These are phyloP conservation scores for Brotula barbata DNA, from an alignment of 2,797 vertebrate genomes.

Conservation along the genomic window DNA sequence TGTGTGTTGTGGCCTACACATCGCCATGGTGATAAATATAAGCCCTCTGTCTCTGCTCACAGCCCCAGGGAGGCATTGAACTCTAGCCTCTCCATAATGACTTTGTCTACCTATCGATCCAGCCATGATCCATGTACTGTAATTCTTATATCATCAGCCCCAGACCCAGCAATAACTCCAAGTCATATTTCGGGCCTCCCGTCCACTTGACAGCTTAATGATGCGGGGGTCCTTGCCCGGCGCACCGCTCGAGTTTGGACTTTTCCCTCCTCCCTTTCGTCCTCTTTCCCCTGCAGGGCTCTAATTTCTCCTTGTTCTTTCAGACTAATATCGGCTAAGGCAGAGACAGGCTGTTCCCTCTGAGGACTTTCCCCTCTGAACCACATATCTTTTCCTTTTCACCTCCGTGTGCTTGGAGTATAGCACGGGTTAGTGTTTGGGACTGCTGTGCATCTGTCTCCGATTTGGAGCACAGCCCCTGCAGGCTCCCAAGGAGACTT, in stretches of 20 bases:
- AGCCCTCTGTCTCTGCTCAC: conserved; percentile 52
- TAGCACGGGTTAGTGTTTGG: conserved; percentile 55
- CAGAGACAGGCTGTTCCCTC: conserved; percentile 59
- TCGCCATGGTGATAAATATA: conserved; percentile 73
- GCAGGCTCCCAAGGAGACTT: conserved; percentile 68
- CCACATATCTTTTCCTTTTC: conserved; percentile 62
- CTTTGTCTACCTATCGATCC: conserved; percentile 82
- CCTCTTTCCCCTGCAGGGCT: conserved; percentile 58
- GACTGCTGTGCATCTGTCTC: conserved; percentile 68
- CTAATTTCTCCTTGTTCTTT: conserved; percentile 75
- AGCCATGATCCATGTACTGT: conserved; percentile 81
- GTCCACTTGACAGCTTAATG: conserved; percentile 81
- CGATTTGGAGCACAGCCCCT: conserved; percentile 72
- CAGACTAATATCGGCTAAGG: conserved; percentile 67
- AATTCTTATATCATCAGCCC: conserved; percentile 81
- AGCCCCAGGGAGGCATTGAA: conserved; percentile 77
- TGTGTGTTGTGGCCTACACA: conserved; percentile 67
- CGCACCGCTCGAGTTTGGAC: conserved; percentile 55
- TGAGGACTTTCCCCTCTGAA: conserved; percentile 55
- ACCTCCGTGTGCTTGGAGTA: conserved; percentile 55
- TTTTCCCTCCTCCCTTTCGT: conserved; percentile 28
- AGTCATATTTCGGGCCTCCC: conserved; percentile 77
- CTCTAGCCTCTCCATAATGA: conserved; percentile 80
- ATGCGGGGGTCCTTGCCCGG: conserved; percentile 69
- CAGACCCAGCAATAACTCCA: conserved; percentile 74